Evolutionary conservation across 2,888 invertebrate species (phyloP), one percentile per base, ranked within the genome.

Genomic region (Boloria selene): DNA sequence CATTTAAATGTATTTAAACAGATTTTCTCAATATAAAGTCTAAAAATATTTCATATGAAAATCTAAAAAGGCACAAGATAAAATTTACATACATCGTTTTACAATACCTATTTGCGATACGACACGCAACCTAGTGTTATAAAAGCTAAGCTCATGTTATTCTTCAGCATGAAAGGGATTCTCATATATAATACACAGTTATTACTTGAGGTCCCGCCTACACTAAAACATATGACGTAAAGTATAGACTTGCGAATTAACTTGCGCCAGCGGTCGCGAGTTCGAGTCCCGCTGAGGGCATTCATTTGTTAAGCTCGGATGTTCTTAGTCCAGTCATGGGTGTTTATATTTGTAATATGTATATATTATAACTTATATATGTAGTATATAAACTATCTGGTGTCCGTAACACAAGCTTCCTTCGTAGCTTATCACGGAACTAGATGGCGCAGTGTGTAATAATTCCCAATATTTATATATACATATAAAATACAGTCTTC

Each of bases 111-210:
- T 55, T 55, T 18, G 42, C 54, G 54, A 14, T 42, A 42, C 18
- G 14, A 3, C 17, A 13, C 6, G 42, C 42, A 44, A 42, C 31
- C 31, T 38, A 13, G 54, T 54, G 42, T 7, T 42, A 55, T 38
- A 55, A 55, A 18, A 42, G 42, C 54, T 55, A 44, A 55, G 42
- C 55, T n/a, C 55, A 14, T 18, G 55, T 44, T 38, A 55, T 44
- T 18, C 18, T 55, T 44, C 18, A 54, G 55, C 17, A 44, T 55
- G 18, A 55, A 55, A 55, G 6, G 18, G 55, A 44, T 18, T 55
- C 17, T 13, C 17, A 4, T 31, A 31, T 3, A n/a, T 38, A 17
- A 54, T 26, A 53, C 17, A 18, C 50, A 50, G 4, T 13, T 17
- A 50, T 50, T 18, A 50, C 50, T 50, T 17, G 50, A 50, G 50